A percentile compares a stretch with the other conserved stretches of the same genome.
phyloP scores from a whole-genome alignment of 2,888 invertebrate species.

The Cylloceria caligata region DNA sequence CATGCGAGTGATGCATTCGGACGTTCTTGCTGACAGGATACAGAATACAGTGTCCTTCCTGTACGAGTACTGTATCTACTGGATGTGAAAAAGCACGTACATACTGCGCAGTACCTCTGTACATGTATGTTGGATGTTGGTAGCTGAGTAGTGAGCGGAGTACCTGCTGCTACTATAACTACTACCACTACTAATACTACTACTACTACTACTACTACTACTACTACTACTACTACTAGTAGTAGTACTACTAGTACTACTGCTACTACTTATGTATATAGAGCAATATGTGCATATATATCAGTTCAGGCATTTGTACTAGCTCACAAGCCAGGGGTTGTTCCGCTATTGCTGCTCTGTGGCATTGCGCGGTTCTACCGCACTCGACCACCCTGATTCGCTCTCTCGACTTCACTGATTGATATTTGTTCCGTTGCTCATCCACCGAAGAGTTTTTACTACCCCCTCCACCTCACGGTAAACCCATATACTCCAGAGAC shows the following conservation, averaged over 20 bases:
- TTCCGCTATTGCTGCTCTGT: conserved; percentile 24
- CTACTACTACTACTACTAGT: conserved; percentile 14
- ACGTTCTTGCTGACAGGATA: conserved; percentile 50
- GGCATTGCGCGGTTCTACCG: conserved; percentile 51
- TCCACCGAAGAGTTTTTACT: neutral
- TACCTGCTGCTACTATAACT: neutral
- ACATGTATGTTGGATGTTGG: neutral
- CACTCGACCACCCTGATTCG: conserved; percentile 80
- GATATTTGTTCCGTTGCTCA: conserved; percentile 77
- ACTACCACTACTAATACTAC: conserved; percentile 14
- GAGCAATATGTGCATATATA: conserved; percentile 1
- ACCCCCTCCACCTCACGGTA: too few species aligned
- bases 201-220: conserved; percentile 6
- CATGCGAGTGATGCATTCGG: conserved; percentile 26
- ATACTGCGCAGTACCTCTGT: conserved; percentile 12
- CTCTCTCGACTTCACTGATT: conserved; percentile 78
- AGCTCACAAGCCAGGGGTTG: conserved; percentile 10
- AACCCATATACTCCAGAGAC: too few species aligned
- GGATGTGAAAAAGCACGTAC: conserved; percentile 36
- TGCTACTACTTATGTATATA: neutral
- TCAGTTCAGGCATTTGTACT: conserved; percentile 50
- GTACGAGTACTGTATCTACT: conserved; percentile 31
- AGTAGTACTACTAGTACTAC: too few species aligned
- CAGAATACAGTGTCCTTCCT: conserved; percentile 34
- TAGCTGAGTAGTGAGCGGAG: conserved; percentile 16